Evolutionary conservation across 1,140 invertebrate species (phyloP).

Genomic region (Zaprionus tsacasi): DNA sequence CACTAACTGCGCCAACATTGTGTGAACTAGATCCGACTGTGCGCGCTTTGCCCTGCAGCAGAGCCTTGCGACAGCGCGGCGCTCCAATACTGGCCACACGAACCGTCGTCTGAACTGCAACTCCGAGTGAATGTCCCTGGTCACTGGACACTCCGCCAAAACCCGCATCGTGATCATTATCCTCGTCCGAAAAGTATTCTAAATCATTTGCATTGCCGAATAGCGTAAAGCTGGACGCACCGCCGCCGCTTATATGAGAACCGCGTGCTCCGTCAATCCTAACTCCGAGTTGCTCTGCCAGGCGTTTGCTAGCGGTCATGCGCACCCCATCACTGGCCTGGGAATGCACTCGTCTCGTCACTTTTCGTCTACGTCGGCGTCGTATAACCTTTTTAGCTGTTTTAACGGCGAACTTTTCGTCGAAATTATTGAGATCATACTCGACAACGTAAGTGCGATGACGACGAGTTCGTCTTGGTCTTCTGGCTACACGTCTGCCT

Average conservation of each 20-base stretch:
- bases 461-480: constrained; percentile 66
- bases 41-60: constrained; percentile 62
- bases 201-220: constrained; percentile 87
- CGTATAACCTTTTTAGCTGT: constrained; percentile 84
- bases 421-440: constrained; percentile 85
- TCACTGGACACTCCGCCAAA: constrained; percentile 31
- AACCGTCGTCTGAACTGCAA: constrained; percentile 79
- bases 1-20: constrained; percentile 62
- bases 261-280: constrained; percentile 67
- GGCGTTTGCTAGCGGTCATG: constrained; percentile 81
- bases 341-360: constrained; percentile 20
- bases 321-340: constrained; percentile 64
- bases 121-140: constrained; percentile 70
- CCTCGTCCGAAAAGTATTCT: constrained; percentile 86
- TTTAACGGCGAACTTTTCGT: constrained; percentile 86
- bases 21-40: constrained; percentile 19
- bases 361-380: constrained; percentile 83
- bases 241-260: constrained; percentile 59
- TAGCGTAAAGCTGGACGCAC: constrained; percentile 82
- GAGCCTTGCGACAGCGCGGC: constrained; percentile 58
- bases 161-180: constrained; percentile 39
- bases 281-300: constrained; percentile 77
- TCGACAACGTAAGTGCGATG: constrained; percentile 85
- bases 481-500: constrained; percentile 41
- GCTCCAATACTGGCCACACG: constrained; percentile 64